Percentiles rank a stretch among this genome's conserved stretches.
phyloP scores from a whole-genome alignment of 2,797 vertebrate species.

The Oceanodroma leucorhoa region DNA sequence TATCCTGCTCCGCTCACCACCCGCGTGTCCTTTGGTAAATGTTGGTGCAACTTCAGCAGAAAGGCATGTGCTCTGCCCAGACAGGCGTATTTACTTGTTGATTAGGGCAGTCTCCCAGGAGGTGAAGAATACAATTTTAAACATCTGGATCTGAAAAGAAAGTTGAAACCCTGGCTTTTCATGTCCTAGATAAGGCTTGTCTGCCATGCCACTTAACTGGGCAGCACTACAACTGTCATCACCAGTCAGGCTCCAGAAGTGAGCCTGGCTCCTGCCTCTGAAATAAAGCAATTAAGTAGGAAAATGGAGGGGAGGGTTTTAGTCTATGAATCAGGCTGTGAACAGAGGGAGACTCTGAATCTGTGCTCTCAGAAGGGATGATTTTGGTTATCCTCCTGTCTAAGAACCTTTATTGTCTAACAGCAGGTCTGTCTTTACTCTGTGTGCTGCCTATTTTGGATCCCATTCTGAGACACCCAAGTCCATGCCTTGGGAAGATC shows the following conservation, averaged over 20 bases:
- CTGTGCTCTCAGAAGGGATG: neutral
- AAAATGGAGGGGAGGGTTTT: neutral
- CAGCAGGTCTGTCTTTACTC: neutral
- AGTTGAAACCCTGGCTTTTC: neutral
- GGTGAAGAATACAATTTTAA: neutral
- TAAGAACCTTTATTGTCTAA: neutral
- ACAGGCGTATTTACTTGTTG: neutral
- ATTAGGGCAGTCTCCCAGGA: neutral
- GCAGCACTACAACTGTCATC: neutral
- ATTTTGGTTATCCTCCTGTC: neutral
- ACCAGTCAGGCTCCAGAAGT: neutral
- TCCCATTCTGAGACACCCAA: neutral
- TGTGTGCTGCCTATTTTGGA: neutral
- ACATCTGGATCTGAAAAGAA: neutral
- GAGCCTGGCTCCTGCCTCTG: neutral
- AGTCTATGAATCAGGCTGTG: neutral
- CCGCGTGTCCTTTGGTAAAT: fast-evolving
- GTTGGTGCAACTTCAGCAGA: neutral
- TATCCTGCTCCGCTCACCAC: neutral
- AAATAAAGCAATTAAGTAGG: neutral
- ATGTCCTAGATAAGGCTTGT: neutral
- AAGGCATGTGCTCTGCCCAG: neutral
- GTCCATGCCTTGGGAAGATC: neutral
- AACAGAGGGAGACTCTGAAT: neutral
- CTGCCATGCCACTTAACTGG: neutral